Base-by-base conservation (phyloP, 2,888 invertebrate genomes). In the Sturmia bella region DNA sequence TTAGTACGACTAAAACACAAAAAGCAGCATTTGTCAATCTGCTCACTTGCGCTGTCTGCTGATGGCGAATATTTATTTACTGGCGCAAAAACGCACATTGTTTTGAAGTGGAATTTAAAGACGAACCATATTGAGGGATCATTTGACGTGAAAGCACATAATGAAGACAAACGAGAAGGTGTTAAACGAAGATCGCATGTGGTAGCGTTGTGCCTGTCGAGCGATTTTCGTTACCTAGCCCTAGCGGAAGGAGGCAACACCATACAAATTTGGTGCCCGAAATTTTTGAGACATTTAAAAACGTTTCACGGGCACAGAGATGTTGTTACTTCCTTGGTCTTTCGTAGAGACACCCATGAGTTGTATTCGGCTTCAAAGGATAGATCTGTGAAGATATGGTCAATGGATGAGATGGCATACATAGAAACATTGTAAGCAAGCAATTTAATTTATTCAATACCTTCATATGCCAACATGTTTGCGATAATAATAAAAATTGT, bases 371-470 rank as follows among this genome's bases (percentile, higher is more conserved):
- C 94, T 3, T 94, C 95, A 79, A 93, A 93, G 89, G 96, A 96
- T 89, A 92, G 95, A 84, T 94, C 95, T 15, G 95, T 98, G 0
- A 97, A 98, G 92, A 95, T 98, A 75, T 99, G 99, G 99, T 97
- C 96, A 84, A 92, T 99, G 70, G 97, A 97, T 91, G 98, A 99
- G 90, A 96, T 98, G 96, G 95, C 96, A 1, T 99, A 98, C 91
- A 96, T 98, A 11, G 99, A 99, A 92, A 97, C 97, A 68, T 92
- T 99, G 92, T 96, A 84, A 88, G 90, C 86, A 43, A 37, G 43
- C 21, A 32, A 32, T 7, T 32, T 7, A 32, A 9, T 32, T 32
- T 32, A 1, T 7, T 32, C 3, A 27, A 6, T 32, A 32, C 9
- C 9, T 32, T 32, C 1, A 32, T 7, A 6, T 9, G 27, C 27